Base-by-base conservation (phyloP, 2,113 vertebrate species). In the Jaculus jaculus region DNA sequence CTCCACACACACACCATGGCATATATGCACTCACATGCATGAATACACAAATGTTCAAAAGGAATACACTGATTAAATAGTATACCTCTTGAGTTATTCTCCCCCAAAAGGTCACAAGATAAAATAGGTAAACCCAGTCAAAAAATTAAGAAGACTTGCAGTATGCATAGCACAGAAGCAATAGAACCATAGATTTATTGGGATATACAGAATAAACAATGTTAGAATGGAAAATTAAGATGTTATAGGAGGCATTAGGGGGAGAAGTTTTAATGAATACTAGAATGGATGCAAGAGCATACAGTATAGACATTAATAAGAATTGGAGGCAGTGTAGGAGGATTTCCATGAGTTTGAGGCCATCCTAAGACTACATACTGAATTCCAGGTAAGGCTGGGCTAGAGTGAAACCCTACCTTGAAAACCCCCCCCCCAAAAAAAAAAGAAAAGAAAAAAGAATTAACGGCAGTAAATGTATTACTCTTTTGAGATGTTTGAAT, bases 181-280 rank as follows among this genome's bases (percentile, higher is more conserved):
- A 47, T 47, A 24, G 30, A 42, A 72, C n/a, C 9, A 54, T 3
- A 84, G 60, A 69, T 88, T 65, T 81, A 39, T 37, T 88, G 51
- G 60, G 15, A 75, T 18, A 20, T 6, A 65, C 82, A 16, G 24
- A 75, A 8, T 61, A 26, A 65, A 81, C 16, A 89, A 32, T 61
- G n/a, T 82, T 86, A 83, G 26, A 90, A 83, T 65, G 39, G 21
- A 72, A 82, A 65, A 89, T 86, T 65, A 63, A 39, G 65, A 78
- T 87, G 71, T 51, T 83, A 83, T 54, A 24, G 4, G 26, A 90
- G 78, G 90, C 65, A 71, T 32, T 37, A 72, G 3, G 9, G 34
- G 16, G 16, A 77, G 21, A 72, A 1, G 72, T 73, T 83, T 61
- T 73, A 34, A 17, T 61, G 58, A 90, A 32, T 37, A 5, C 58